Base-by-base conservation (phyloP, 2,113 vertebrate species). In the Taurulus bubalis region DNA sequence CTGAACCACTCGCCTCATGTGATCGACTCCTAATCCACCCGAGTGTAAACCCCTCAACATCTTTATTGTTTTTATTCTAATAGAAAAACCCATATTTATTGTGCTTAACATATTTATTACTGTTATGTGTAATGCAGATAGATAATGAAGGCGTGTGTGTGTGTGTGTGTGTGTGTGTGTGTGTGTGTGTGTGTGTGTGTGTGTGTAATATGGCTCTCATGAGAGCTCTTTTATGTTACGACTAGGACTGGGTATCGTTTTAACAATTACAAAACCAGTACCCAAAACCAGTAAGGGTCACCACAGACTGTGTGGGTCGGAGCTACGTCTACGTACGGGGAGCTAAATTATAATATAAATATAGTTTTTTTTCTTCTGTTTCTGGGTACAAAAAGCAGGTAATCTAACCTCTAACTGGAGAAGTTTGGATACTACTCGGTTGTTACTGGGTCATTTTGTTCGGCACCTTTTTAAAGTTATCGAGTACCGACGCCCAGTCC, bases 1-100 rank as follows among this genome's bases (percentile, higher is more conserved):
- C 34, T 6, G 34, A 34, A 4, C 34, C 34, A 4, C 51, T 78
- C 38, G 1, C 15, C 20, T 82, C 30, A 28, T 28, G 24, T 30
- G 58, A 47, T 26, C 26, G 59, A 49, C 58, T 28, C 15, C 20
- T 14, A 38, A 70, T 60, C n/a, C n/a, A 24, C 4, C 55, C 36
- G 63, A 80, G 45, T 38, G 56, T 24, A 32, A 60, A 6, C 28
- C 64, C 65, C 79, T 24, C 0, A 69, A 83, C 86, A 70, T 58
- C 69, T 74, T 68, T 80, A 55, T 73, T 0, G n/a, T 82, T 65
- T 67, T 38, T 69, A 65, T 47, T 73, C 40, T 30, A 12, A 53
- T 62, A 42, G 16, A 71, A 79, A n/a, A 71, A 20, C 9, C 47
- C 75, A 65, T 90, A 89, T 93, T 91, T 93, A 91, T 91, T 91